These are phyloP conservation scores for Desmophyllum pertusum DNA, from an alignment of 92 coral and sea anemone genomes.

Conservation along the genomic window DNA sequence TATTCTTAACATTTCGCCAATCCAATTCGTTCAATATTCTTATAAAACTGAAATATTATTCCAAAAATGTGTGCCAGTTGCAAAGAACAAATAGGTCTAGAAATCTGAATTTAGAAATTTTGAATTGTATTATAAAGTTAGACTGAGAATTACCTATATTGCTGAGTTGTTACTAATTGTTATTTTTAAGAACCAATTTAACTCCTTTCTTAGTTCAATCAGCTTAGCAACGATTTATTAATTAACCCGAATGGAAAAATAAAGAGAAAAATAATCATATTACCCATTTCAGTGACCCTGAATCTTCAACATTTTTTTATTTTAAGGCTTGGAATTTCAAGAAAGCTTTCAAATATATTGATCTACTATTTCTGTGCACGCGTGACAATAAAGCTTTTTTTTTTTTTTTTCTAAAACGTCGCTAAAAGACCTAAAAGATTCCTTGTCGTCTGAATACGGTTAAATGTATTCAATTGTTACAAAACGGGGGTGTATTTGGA, in stretches of 20 bases:
- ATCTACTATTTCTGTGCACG: background rate
- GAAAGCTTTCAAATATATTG: conserved; percentile 12
- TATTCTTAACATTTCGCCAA: too few species aligned
- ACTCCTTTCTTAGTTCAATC: background rate
- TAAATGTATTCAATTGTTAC: background rate
- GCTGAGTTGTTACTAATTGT: background rate
- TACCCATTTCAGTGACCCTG: background rate
- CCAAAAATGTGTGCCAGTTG: background rate
- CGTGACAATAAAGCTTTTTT: background rate
- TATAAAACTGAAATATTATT: too few species aligned
- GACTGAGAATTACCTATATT: background rate
- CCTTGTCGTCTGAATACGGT: background rate
- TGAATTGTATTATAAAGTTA: background rate
- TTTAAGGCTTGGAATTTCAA: background rate
- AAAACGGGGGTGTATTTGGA: background rate
- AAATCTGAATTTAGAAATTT: background rate
- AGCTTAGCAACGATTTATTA: background rate
- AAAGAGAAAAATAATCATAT: background rate
- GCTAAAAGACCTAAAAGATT: background rate
- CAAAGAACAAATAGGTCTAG: background rate
- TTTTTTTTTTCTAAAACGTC: background rate
- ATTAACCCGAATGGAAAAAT: background rate
- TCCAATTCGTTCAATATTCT: too few species aligned
- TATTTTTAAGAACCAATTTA: background rate
- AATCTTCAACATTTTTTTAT: background rate